Conservation (phyloP, 1,140 invertebrate species). For the Pogonognathellus flavescens region DNA sequence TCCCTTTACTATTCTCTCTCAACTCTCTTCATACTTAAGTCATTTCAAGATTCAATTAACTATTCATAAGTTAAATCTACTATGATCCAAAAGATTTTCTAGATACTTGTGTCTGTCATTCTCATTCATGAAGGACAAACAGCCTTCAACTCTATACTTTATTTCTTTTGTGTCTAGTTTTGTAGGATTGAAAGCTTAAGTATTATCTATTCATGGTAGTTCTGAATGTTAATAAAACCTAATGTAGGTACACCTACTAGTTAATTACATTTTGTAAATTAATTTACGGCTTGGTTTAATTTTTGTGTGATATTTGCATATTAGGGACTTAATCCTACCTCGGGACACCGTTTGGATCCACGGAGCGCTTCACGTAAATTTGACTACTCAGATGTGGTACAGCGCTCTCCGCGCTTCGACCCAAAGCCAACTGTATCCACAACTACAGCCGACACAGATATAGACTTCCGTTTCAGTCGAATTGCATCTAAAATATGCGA, state of each 20-base stretch:
- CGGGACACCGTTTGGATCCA: conserved; percentile 59
- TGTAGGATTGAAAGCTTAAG: too few relatives aligned
- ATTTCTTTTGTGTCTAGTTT: too few relatives aligned
- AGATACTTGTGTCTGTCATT: too few relatives aligned
- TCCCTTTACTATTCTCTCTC: background rate
- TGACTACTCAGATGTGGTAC: conserved; percentile 66
- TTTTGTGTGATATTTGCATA: background rate
- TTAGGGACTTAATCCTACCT: conserved; percentile 58
- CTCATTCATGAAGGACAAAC: too few relatives aligned
- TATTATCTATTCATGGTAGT: too few relatives aligned
- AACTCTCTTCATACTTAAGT: background rate
- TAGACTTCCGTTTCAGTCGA: conserved; percentile 76
- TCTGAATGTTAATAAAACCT: too few relatives aligned
- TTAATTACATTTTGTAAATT: too few relatives aligned
- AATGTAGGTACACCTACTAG: too few relatives aligned
- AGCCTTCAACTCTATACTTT: too few relatives aligned
- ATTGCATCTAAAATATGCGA: conserved; percentile 79
- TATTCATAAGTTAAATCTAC: conserved; percentile 6
- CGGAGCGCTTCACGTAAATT: conserved; percentile 60
- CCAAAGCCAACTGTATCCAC: conserved; percentile 43
- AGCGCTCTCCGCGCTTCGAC: conserved; percentile 68
- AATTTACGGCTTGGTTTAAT: too few relatives aligned
- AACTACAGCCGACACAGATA: conserved; percentile 65
- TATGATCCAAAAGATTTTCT: too few relatives aligned
- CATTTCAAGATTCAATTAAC: conserved; percentile 27